A percentile compares a stretch with the other conserved stretches of the same genome.
Conservation (phyloP, 2,797 vertebrate genomes). For the Apodemus agrarius region DNA sequence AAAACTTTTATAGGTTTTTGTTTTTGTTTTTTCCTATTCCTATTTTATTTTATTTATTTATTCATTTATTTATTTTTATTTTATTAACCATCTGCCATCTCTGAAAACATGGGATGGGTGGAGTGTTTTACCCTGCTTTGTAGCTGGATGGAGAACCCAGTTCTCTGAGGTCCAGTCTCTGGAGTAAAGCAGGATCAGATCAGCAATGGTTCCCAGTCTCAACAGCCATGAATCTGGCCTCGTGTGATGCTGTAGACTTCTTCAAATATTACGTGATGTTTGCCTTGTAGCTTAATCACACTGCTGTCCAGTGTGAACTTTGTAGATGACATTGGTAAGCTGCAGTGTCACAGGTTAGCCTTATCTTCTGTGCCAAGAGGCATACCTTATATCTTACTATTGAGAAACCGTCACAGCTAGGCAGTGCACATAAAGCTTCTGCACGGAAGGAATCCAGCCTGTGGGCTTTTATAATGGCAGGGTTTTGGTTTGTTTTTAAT, state of each 20-base stretch:
- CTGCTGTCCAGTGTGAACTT: background rate
- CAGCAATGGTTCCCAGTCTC: background rate
- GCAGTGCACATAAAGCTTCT: too few relatives aligned
- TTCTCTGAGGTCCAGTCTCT: background rate
- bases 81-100: background rate
- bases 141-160: background rate
- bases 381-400: background rate
- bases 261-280: background rate
- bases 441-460: background rate
- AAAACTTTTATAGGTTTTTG: background rate
- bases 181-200: background rate
- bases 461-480: background rate
- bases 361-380: background rate
- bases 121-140: background rate
- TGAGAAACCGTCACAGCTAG: background rate
- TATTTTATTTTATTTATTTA: background rate
- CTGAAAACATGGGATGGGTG: background rate
- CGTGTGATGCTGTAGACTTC: background rate
- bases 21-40: background rate
- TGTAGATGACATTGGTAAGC: background rate
- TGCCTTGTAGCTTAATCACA: background rate
- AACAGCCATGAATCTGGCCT: background rate
- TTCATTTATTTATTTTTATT: background rate
- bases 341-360: background rate
- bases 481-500: background rate